Base-by-base conservation (phyloP, 2,113 vertebrate species). In the Struthio camelus region DNA sequence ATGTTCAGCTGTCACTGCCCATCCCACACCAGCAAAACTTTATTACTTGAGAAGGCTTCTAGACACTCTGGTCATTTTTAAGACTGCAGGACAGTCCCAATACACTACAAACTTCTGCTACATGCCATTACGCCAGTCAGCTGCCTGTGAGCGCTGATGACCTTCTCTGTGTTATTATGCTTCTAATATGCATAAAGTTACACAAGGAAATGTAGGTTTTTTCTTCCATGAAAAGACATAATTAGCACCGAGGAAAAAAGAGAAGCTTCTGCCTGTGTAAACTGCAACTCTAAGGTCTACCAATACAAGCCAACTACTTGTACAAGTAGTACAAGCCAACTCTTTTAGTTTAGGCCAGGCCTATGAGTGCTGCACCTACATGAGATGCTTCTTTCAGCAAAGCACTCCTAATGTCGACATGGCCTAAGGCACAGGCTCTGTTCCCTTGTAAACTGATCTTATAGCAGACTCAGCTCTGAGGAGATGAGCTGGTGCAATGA, bases 401-500 rank as follows among this genome's bases (percentile, higher is more conserved):
- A 95, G 77, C 69, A 19, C 78, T 70, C 83, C 66, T 36, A 44
- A 13, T 11, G 3, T 11, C 19, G 64, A 20, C 0, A 1, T 42
- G 67, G 95, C 95, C 94, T 51, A 24, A 88, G 94, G 97, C 96
- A 81, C 40, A 42, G 86, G 64, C 34, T 71, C 84, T 8, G 36
- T 6, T 85, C 75, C 61, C 75, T 6, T 78, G 90, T 91, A 96
- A 97, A 86, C 76, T 2, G 48, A 95, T 78, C 95, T 64, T 2
- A 4, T 78, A 69, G 85, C 67, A 28, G 15, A 17, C 51, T 16
- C 59, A 51, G 82, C 94, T 86, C 94, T 18, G 46, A 62, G 51
- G 93, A 78, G 95, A 96, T 92, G 95, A 95, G 95, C 73, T 42
- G 91, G 65, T 62, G 94, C 86, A 51, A 27, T 23, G 89, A 95